Conservation (phyloP, 2,888 invertebrate genomes). For the Himalopsyche kuldschensis region DNA sequence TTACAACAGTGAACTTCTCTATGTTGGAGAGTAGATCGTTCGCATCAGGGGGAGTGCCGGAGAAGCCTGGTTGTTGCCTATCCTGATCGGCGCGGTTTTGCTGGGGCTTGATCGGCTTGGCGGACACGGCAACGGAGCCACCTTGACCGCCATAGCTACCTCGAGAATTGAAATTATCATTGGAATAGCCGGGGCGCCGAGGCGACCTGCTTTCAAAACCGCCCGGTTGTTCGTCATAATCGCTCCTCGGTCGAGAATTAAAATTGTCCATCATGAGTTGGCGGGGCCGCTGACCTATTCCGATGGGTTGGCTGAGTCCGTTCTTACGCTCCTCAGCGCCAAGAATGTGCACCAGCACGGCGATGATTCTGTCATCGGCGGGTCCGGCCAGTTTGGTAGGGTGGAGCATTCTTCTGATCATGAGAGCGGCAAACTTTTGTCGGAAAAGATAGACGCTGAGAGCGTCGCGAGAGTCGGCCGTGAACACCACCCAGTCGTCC, state of each 20-base stretch:
- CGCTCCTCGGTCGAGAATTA: neutral
- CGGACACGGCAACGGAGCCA: neutral
- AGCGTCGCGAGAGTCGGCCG: slow-evolving; percentile 68
- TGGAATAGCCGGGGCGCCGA: neutral
- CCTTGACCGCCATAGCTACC: neutral
- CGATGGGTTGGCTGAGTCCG: slow-evolving; percentile 70
- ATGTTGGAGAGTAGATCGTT: slow-evolving; percentile 51
- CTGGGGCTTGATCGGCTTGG: neutral
- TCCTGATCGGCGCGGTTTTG: slow-evolving; percentile 42
- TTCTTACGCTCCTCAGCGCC: slow-evolving; percentile 71
- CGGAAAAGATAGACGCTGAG: slow-evolving; percentile 67
- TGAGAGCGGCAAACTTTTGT: slow-evolving; percentile 72
- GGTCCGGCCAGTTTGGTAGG: slow-evolving; percentile 61
- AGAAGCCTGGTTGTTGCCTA: slow-evolving; percentile 42
- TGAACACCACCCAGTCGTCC: slow-evolving; percentile 76
- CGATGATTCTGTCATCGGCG: slow-evolving; percentile 69
- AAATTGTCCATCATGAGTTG: neutral
- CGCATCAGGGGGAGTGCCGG: slow-evolving; percentile 42
- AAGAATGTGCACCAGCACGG: slow-evolving; percentile 67
- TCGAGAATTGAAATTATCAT: slow-evolving; percentile 6
- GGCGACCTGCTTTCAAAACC: slow-evolving; percentile 7
- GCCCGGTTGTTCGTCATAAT: neutral
- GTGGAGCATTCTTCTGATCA: slow-evolving; percentile 64
- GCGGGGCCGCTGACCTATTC: slow-evolving; percentile 72
- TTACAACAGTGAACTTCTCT: slow-evolving; percentile 47